Evolutionary conservation across 2,888 invertebrate species (phyloP).

Genomic region (Clepsis dumicolana): DNA sequence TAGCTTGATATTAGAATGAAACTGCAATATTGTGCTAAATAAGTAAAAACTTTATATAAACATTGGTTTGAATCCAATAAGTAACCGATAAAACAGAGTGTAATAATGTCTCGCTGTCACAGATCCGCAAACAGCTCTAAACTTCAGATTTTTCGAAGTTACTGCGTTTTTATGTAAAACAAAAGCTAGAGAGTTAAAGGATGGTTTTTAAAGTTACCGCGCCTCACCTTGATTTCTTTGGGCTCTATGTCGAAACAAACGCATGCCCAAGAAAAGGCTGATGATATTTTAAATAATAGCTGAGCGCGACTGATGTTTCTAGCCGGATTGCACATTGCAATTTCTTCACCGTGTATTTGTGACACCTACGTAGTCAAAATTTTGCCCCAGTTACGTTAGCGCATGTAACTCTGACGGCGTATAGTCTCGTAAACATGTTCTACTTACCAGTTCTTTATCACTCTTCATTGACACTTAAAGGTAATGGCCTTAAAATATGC

Average conservation of each 20-base stretch:
- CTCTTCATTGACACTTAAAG: not conserved
- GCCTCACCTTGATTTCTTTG: not conserved
- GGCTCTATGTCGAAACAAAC: not conserved
- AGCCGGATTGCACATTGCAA: not conserved
- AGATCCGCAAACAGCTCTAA: no score
- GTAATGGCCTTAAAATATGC: not conserved
- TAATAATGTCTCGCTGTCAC: no score
- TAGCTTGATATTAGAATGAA: not conserved
- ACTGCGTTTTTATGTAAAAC: no score
- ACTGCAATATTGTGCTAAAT: not conserved
- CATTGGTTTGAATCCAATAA: no score
- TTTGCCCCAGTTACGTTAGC: not conserved
- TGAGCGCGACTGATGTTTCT: not conserved
- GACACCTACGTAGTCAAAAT: constrained; percentile 3
- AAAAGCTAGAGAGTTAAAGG: no score
- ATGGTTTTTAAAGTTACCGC: not conserved
- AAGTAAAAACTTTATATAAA: no score
- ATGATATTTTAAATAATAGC: not conserved
- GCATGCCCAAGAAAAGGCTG: not conserved
- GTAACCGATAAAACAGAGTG: no score
- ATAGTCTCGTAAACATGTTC: not conserved
- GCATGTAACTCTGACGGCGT: not conserved
- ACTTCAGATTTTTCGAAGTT: no score
- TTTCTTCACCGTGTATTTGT: not conserved
- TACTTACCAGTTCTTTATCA: constrained; percentile 8